Conservation (phyloP, 2,888 invertebrate genomes). For the Glyphotaelius pellucidus region DNA sequence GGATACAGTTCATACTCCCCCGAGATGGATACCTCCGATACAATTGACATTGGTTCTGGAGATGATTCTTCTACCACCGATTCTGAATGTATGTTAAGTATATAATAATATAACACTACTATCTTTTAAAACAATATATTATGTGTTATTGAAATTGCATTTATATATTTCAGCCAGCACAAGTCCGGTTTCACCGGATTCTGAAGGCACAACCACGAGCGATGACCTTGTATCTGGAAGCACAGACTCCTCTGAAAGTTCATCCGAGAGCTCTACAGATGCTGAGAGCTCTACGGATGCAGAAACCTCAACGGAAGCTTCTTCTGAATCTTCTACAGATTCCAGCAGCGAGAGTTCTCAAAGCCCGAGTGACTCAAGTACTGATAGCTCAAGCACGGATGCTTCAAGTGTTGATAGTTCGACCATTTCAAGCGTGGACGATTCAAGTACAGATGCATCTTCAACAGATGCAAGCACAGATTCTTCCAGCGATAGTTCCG, state of each 20-base stretch:
- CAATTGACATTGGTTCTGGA: constrained; percentile 48
- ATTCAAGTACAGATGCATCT: constrained; percentile 65
- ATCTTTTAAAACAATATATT: not conserved
- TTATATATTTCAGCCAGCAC: constrained; percentile 44
- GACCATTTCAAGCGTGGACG: constrained; percentile 61
- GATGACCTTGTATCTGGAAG: constrained; percentile 70
- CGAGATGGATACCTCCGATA: constrained; percentile 22
- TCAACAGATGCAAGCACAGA: constrained; percentile 65
- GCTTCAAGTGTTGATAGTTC: constrained; percentile 55
- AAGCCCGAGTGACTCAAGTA: constrained; percentile 58
- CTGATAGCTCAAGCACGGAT: constrained; percentile 63
- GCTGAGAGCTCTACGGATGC: constrained; percentile 68
- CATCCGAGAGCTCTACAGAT: constrained; percentile 70
- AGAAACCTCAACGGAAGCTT: constrained; percentile 52
- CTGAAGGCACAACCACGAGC: constrained; percentile 70
- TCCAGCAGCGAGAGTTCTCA: constrained; percentile 40
- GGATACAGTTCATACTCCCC: constrained; percentile 33
- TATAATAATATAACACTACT: not conserved
- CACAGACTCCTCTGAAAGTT: constrained; percentile 64
- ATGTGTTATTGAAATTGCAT: constrained; percentile 32
- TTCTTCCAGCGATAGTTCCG: constrained; percentile 58
- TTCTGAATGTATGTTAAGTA: constrained; percentile 63
- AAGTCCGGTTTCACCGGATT: constrained; percentile 65
- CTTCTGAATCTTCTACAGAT: constrained; percentile 54
- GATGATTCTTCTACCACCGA: constrained; percentile 59